phyloP scores from a whole-genome alignment of 2,797 vertebrate genomes.

The Manis crassicaudata region DNA sequence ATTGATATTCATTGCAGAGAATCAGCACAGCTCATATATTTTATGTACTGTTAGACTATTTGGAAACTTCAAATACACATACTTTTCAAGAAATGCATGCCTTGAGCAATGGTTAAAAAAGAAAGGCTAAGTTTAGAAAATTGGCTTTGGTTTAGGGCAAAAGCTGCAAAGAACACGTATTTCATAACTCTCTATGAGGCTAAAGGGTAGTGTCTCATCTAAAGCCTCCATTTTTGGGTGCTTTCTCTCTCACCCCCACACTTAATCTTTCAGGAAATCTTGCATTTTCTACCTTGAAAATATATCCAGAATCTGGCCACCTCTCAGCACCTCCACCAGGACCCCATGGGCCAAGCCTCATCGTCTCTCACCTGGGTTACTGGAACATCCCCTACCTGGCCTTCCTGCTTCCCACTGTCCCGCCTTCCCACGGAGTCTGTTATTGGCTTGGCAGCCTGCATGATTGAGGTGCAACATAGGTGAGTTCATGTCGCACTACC shows the following conservation, averaged over 20 bases:
- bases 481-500: not conserved
- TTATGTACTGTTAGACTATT: constrained; percentile 66
- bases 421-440: accelerated
- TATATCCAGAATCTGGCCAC: not conserved
- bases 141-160: constrained; percentile 50
- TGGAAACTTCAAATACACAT: constrained; percentile 59
- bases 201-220: not conserved
- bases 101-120: constrained; percentile 58
- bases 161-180: not conserved
- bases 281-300: not conserved
- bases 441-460: not conserved
- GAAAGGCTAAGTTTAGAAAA: constrained; percentile 67
- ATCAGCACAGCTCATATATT: constrained; percentile 40
- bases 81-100: constrained; percentile 67
- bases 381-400: too few relatives aligned
- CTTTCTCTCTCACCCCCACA: not conserved
- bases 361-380: too few relatives aligned
- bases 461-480: not conserved
- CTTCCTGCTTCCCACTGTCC: not conserved
- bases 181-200: not conserved
- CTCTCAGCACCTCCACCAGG: not conserved
- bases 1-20: constrained; percentile 45
- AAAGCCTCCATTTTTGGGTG: not conserved
- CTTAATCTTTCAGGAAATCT: not conserved
- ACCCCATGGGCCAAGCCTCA: accelerated